phyloP scores from a whole-genome alignment of 2,888 invertebrate species.

The Tenthredo scrophulariae region DNA sequence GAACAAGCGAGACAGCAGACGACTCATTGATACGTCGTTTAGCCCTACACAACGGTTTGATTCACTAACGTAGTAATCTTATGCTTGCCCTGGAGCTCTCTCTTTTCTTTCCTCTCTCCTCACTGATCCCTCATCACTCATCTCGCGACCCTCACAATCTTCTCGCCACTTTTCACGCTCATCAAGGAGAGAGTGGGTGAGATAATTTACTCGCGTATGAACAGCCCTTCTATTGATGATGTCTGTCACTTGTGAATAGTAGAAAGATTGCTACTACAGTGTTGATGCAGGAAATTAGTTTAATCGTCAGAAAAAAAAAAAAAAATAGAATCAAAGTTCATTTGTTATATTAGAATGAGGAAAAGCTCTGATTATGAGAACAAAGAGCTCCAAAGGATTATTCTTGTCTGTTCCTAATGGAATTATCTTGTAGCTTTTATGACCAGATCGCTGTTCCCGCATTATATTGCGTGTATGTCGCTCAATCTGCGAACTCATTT shows the following conservation, averaged over 20 bases:
- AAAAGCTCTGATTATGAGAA: neutral
- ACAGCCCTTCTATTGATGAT: constrained; percentile 18
- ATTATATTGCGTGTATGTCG: neutral
- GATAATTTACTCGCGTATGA: constrained; percentile 13
- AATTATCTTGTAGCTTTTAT: neutral
- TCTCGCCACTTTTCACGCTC: constrained; percentile 29
- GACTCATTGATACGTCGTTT: constrained; percentile 50
- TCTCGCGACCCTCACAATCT: constrained; percentile 33
- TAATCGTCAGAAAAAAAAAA: neutral
- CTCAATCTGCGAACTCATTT: neutral
- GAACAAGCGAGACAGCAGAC: constrained; percentile 37
- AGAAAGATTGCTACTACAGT: neutral
- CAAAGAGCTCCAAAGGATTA: neutral
- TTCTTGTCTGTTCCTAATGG: neutral
- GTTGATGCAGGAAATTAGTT: neutral
- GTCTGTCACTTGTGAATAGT: constrained; percentile 1
- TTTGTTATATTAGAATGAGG: neutral
- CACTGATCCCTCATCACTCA: constrained; percentile 20
- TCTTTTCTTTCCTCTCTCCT: constrained; percentile 45
- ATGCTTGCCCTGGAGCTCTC: constrained; percentile 34
- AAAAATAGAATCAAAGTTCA: neutral
- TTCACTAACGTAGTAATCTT: constrained; percentile 38
- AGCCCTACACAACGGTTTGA: constrained; percentile 38
- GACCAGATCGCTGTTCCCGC: too few relatives aligned
- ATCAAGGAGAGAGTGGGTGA: constrained; percentile 30